These are phyloP conservation scores for Micromys minutus DNA, from an alignment of 2,113 vertebrate species.

Conservation along the genomic window DNA sequence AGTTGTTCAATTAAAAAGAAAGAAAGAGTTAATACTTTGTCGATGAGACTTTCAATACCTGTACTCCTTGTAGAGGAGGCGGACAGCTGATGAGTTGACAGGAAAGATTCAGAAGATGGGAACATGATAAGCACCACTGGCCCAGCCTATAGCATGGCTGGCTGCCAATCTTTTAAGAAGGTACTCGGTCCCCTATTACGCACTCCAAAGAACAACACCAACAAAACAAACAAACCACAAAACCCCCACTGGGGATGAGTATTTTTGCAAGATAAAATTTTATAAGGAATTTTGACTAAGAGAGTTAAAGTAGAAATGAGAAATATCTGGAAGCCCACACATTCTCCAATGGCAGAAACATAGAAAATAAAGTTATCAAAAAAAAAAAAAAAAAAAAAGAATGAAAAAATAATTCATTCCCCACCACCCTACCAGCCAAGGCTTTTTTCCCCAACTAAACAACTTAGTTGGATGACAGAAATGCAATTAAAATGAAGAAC, in stretches of 20 bases:
- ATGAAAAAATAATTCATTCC: background rate
- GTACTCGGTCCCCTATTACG: background rate
- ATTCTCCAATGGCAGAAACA: background rate
- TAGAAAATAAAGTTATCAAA: background rate
- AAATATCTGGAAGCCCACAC: conserved; percentile 9
- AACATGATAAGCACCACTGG: background rate
- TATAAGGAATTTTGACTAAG: conserved; percentile 19
- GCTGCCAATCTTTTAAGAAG: conserved; percentile 2
- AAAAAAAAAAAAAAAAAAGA: conserved; percentile 10
- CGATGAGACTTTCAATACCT: background rate
- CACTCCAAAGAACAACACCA: background rate
- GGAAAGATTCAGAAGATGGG: conserved; percentile 23
- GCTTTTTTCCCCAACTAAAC: background rate
- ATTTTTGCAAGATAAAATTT: background rate
- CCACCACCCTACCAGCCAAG: background rate
- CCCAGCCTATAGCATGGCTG: background rate
- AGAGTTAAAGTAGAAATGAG: background rate
- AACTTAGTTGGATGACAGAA: conserved; percentile 20
- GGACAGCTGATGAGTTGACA: background rate
- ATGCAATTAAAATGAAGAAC: conserved; percentile 23
- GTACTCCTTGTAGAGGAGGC: background rate
- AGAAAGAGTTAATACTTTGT: too few species aligned
- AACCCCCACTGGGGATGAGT: background rate
- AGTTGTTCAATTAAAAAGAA: too few species aligned
- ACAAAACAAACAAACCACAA: background rate